phyloP scores from a whole-genome alignment of 2,888 invertebrate genomes.

The Uropetala carovei region DNA sequence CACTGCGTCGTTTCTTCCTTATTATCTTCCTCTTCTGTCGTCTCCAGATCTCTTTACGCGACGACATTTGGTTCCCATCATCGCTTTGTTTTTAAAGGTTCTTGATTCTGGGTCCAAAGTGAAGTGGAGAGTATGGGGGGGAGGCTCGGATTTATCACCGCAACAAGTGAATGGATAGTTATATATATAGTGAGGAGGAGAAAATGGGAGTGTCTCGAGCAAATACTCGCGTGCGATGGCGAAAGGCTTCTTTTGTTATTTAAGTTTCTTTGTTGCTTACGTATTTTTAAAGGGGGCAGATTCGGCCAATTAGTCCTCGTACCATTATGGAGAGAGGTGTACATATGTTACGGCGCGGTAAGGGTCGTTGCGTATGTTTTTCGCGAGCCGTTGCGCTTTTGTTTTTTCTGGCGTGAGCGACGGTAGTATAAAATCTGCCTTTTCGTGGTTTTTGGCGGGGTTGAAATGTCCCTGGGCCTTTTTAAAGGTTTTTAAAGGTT shows the following conservation, averaged over 20 bases:
- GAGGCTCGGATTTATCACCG: background rate
- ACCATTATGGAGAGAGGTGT: background rate
- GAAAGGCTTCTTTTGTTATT: background rate
- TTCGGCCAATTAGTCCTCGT: slow-evolving; percentile 9
- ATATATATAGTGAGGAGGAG: background rate
- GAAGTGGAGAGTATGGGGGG: too few species aligned
- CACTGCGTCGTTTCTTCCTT: background rate
- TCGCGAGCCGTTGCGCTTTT: background rate
- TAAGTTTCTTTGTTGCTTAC: background rate
- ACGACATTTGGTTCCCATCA: slow-evolving; percentile 5
- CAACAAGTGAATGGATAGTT: slow-evolving; percentile 28
- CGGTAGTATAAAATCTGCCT: background rate
- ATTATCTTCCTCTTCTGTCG: background rate
- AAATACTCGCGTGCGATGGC: background rate
- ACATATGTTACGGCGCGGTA: slow-evolving; percentile 14
- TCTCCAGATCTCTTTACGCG: background rate
- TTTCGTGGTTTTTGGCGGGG: background rate
- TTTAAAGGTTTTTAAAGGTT: background rate
- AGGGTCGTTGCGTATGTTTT: background rate
- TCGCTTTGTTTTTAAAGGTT: background rate
- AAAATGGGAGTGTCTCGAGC: background rate
- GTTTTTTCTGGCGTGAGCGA: background rate
- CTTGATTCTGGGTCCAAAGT: background rate
- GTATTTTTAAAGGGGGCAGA: background rate
- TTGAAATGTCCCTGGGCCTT: background rate